Percentiles rank a stretch among this genome's conserved stretches.
Conservation (phyloP, 2,888 invertebrate species). For the Strigamia transsilvanica region DNA sequence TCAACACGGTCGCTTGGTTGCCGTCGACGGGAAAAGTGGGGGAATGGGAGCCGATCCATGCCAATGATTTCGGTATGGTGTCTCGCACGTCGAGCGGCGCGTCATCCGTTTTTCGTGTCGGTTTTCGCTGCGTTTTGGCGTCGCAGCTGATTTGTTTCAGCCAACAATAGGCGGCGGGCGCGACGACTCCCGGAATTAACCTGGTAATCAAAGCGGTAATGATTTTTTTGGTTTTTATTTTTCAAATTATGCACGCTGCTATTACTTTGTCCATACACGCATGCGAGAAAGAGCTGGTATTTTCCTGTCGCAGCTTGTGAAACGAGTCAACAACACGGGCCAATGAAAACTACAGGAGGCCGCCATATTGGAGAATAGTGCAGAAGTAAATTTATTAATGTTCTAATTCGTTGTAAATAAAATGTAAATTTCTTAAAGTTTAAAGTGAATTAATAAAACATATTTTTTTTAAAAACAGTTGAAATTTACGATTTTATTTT, state of each 20-base stretch:
- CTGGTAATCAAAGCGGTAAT: neutral
- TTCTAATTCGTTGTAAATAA: neutral
- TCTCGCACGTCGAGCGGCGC: neutral
- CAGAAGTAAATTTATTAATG: neutral
- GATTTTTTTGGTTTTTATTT: neutral
- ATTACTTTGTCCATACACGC: constrained; percentile 1
- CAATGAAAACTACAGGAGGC: neutral
- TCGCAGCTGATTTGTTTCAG: neutral
- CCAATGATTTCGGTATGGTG: neutral
- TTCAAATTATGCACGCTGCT: neutral
- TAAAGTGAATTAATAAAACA: neutral
- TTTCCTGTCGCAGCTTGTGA: neutral
- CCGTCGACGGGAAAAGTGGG: constrained; percentile 9
- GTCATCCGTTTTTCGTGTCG: neutral
- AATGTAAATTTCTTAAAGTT: neutral
- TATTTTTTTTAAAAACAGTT: too few species aligned
- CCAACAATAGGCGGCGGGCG: neutral
- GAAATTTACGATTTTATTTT: too few species aligned
- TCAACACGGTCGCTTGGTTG: neutral
- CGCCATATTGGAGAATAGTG: neutral
- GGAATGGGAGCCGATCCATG: neutral
- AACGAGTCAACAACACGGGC: neutral
- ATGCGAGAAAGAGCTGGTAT: neutral
- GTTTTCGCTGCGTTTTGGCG: neutral
- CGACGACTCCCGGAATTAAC: neutral